phyloP scores from a whole-genome alignment of 2,113 vertebrate genomes.

The Dermatemys mawii region DNA sequence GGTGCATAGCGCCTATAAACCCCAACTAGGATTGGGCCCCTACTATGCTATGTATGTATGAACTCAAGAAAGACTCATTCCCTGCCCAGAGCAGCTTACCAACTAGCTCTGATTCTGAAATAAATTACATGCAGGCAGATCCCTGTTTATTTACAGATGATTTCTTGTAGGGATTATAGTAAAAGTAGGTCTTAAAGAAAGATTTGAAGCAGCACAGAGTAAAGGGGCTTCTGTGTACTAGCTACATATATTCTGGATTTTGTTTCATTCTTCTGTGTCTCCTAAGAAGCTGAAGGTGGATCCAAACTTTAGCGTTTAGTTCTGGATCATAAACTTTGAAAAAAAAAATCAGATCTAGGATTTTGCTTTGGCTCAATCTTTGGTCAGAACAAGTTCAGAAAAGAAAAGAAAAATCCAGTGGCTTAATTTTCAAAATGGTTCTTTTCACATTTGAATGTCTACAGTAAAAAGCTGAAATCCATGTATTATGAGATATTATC shows the following conservation, averaged over 20 bases:
- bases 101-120: not conserved
- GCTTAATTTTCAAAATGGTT: not conserved
- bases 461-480: not conserved
- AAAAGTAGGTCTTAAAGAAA: not conserved
- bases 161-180: not conserved
- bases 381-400: not conserved
- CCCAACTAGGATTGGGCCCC: not conserved
- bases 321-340: not conserved
- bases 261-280: too few species aligned
- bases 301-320: not conserved
- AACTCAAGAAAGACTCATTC: not conserved
- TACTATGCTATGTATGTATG: not conserved
- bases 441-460: not conserved
- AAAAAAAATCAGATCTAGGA: not conserved
- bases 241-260: not conserved
- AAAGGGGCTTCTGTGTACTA: not conserved
- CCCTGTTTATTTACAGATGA: not conserved
- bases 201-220: not conserved
- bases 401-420: not conserved
- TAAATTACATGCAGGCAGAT: not conserved
- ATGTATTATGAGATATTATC: slow-evolving; percentile 32
- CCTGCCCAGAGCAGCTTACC: not conserved
- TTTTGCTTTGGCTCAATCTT: slow-evolving; percentile 9
- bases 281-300: not conserved
- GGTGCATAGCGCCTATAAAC: fast-evolving